Percentiles rank a stretch among this genome's conserved stretches.
phyloP scores from a whole-genome alignment of 2,113 vertebrate species.

The Amphiprion percula region DNA sequence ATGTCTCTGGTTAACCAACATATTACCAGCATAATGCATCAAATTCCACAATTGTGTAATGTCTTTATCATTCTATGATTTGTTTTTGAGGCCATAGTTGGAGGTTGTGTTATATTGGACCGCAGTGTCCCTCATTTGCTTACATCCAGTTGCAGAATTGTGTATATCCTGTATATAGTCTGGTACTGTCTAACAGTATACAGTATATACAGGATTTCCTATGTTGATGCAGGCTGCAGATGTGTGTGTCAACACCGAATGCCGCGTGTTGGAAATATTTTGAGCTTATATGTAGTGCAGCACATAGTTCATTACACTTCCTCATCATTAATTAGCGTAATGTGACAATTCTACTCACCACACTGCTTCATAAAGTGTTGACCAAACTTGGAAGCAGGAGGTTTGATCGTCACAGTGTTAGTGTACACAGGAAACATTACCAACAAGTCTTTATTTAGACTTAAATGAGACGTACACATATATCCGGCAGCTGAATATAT shows the following conservation, averaged over 20 bases:
- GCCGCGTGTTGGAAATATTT: background rate
- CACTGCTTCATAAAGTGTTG: background rate
- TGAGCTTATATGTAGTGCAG: background rate
- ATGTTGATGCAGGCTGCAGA: slow-evolving; percentile 37
- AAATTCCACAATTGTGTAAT: background rate
- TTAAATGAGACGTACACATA: too few species aligned
- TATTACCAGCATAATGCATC: too few species aligned
- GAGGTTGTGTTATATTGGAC: background rate
- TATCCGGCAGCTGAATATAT: too few species aligned
- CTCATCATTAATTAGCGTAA: background rate
- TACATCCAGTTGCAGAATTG: background rate
- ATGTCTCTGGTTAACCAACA: too few species aligned
- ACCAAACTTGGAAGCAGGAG: too few species aligned
- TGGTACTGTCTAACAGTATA: background rate
- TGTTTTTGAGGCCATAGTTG: background rate
- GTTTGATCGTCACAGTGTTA: background rate
- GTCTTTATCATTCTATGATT: background rate
- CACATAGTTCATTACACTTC: background rate
- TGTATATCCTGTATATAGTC: slow-evolving; percentile 5
- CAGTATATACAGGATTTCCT: slow-evolving; percentile 34
- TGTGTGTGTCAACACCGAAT: slow-evolving; percentile 1
- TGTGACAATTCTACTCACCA: background rate
- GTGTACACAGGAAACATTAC: background rate
- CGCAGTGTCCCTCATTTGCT: background rate
- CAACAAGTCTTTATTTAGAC: background rate